Evolutionary conservation across 2,113 vertebrate genomes (phyloP).

Genomic region (Lepisosteus oculatus): DNA sequence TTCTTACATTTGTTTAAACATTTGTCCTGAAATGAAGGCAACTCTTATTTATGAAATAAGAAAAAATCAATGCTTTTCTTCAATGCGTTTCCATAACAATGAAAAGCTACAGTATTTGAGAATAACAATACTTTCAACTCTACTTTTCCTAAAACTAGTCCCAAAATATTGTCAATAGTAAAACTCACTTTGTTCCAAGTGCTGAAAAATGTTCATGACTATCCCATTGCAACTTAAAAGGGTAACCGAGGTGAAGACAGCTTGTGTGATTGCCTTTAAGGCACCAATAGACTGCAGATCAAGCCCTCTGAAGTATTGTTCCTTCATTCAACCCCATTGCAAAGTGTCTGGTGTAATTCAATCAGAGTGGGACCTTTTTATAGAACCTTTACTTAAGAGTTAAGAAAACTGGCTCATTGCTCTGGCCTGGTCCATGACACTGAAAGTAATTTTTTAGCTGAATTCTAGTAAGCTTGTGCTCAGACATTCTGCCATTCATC

Average conservation of each 20-base stretch:
- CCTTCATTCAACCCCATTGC: not conserved
- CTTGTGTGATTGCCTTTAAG: too few relatives aligned
- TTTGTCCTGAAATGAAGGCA: too few relatives aligned
- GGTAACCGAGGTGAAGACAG: not conserved
- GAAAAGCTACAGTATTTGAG: too few relatives aligned
- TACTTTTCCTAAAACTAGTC: too few relatives aligned
- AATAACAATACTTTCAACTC: too few relatives aligned
- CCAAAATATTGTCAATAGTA: not conserved
- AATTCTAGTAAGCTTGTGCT: not conserved
- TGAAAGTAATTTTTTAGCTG: not conserved
- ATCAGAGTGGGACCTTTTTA: not conserved
- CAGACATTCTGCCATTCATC: slow-evolving; percentile 9
- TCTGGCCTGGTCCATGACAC: not conserved
- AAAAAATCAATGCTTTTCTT: too few relatives aligned
- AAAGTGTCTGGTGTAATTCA: slow-evolving; percentile 7
- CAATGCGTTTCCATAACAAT: too few relatives aligned
- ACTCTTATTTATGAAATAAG: too few relatives aligned
- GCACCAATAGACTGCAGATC: not conserved
- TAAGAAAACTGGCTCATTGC: not conserved
- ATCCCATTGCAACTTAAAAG: too few relatives aligned
- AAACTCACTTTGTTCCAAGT: too few relatives aligned
- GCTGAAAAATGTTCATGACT: not conserved
- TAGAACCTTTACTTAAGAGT: not conserved
- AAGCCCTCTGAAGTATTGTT: not conserved
- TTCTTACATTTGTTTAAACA: too few relatives aligned